Conservation (phyloP, 2,797 vertebrate species). For the Sitta carolinensis region DNA sequence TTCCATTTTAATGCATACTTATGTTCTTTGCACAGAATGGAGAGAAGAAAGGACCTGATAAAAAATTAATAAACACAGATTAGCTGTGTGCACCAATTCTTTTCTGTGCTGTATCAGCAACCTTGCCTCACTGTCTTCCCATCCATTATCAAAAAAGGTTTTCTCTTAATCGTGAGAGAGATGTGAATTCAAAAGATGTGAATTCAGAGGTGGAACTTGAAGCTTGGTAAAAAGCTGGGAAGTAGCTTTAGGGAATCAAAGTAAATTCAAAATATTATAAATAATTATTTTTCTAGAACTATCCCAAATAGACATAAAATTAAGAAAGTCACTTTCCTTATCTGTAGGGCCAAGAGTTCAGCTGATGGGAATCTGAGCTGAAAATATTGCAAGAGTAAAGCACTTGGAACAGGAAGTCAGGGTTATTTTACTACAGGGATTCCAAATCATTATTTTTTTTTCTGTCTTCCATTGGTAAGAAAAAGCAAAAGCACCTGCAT, state of each 20-base stretch:
- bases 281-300: neutral
- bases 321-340: neutral
- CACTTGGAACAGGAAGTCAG: neutral
- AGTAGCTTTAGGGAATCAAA: neutral
- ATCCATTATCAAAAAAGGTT: neutral
- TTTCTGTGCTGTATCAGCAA: constrained; percentile 43
- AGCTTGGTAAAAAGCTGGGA: neutral
- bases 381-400: neutral
- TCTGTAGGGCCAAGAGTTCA: neutral
- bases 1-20: constrained; percentile 38
- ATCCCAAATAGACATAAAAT: neutral
- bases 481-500: neutral
- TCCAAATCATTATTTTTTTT: neutral
- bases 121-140: neutral
- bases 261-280: neutral
- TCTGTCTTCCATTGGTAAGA: neutral
- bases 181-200: neutral
- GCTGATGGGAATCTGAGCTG: neutral
- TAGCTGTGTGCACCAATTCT: neutral
- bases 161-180: neutral
- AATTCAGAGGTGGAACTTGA: neutral
- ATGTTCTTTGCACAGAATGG: neutral
- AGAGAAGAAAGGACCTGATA: constrained; percentile 22
- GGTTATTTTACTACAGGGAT: neutral
- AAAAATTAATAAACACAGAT: constrained; percentile 60